Evolutionary conservation across 2,888 invertebrate genomes (phyloP).

Genomic region (Lycophotia porphyrea): DNA sequence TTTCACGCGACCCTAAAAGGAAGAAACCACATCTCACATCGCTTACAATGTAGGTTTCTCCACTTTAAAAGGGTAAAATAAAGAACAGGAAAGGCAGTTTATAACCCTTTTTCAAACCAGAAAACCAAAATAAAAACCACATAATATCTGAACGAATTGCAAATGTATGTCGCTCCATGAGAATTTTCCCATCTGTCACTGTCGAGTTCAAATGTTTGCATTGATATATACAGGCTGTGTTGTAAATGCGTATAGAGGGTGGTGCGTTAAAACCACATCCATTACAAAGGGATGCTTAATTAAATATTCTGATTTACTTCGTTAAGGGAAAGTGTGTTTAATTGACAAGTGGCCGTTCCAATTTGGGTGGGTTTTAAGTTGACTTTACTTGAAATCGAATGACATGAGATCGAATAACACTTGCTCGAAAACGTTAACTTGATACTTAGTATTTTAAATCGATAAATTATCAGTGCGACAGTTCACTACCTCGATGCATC

Average conservation of each 20-base stretch:
- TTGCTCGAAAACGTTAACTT: no score
- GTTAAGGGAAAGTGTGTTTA: not conserved
- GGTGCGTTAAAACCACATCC: constrained; percentile 35
- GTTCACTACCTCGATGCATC: no score
- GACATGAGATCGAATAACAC: no score
- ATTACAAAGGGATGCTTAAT: not conserved
- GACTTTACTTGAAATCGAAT: no score
- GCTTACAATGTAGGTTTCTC: not conserved
- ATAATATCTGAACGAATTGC: constrained; percentile 6
- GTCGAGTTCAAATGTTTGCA: not conserved
- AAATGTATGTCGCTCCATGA: constrained; percentile 28
- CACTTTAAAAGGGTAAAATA: not conserved
- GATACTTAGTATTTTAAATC: no score
- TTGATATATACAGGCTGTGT: constrained; percentile 7
- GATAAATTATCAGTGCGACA: no score
- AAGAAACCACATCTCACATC: not conserved
- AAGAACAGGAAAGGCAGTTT: not conserved
- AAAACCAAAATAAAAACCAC: constrained; percentile 29
- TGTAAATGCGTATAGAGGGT: not conserved
- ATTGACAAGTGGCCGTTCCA: constrained; percentile 1
- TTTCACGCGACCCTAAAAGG: not conserved
- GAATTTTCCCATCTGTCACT: constrained; percentile 30
- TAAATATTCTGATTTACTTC: constrained; percentile 26
- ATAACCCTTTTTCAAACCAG: not conserved
- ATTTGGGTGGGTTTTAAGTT: not conserved